These are phyloP conservation scores for Emydocephalus ijimae DNA, from an alignment of 2,113 vertebrate genomes.

Conservation along the genomic window DNA sequence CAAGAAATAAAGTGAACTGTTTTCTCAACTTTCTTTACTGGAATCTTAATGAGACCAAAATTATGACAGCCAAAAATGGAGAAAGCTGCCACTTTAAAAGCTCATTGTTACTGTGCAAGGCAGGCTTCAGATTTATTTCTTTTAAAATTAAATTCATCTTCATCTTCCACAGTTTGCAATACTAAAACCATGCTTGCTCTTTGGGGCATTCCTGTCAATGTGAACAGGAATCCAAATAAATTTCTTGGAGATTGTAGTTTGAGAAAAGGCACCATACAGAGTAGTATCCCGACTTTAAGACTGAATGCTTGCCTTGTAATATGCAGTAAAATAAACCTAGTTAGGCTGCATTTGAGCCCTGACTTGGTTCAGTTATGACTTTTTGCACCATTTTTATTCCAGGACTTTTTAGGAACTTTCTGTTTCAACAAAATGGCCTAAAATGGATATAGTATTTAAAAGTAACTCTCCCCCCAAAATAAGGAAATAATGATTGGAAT, in stretches of 20 bases:
- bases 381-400: neutral
- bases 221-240: neutral
- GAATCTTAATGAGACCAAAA: slow-evolving; percentile 77
- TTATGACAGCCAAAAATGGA: slow-evolving; percentile 57
- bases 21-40: slow-evolving; percentile 70
- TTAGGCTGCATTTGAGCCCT: neutral
- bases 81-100: slow-evolving; percentile 60
- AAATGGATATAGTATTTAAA: neutral
- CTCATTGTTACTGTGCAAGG: slow-evolving; percentile 44
- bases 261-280: neutral
- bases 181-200: neutral
- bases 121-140: slow-evolving; percentile 16
- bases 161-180: slow-evolving; percentile 50
- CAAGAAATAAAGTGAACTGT: slow-evolving; percentile 40
- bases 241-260: neutral
- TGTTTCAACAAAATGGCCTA: neutral
- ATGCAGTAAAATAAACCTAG: neutral
- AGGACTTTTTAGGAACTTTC: neutral
- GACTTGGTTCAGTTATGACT: neutral
- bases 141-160: slow-evolving; percentile 40
- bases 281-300: neutral
- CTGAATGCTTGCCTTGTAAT: neutral
- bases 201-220: neutral
- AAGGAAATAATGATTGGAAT: neutral
- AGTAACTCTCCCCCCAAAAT: neutral